Evolutionary conservation across 2,888 invertebrate genomes (phyloP), one percentile per base, ranked within the genome.

Genomic region (Rotaria sp.): DNA sequence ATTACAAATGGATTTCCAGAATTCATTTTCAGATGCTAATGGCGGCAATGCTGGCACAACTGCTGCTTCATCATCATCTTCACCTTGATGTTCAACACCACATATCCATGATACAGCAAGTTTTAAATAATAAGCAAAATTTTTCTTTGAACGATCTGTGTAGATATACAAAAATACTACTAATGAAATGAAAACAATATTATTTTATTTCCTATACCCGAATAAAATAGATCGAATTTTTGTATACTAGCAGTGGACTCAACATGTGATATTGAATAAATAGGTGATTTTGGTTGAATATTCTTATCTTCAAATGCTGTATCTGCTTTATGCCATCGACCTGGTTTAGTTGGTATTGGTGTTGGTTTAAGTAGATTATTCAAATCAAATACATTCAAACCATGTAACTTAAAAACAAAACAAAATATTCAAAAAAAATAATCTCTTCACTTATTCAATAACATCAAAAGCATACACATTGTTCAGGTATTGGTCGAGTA

Each of bases 101-200:
- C 86, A 86, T 26, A 86, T 86, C 86, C 86, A 86, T n/a, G 85
- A 84, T 11, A 86, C n/a, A 11, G 74, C 74, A 30, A 50, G 52
- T 52, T 85, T 86, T 13, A 11, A 75, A 45, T 41, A 75, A 41
- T 75, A 75, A 2, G 8, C 13, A 2, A 24, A 5, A n/a, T 45
- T 75, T 41, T 75, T 75, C 24, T 75, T 75, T 11, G 41, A 41
- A 26, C 45, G 45, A 41, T 75, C 75, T 75, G 45, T 41, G 26
- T 13, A 50, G 18, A 50, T 5, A 50, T 3, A 50, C 3, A 18
- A 67, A 67, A 67, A 35, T 4, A 15, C 3, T 35, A 18, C 24
- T 5, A 3, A 5, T 52, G 24, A 52, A 52, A 52, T 4, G 24
- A 24, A 7, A 24, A 4, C 0, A 5, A 67, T 4, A 5, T 67